Percentiles rank a stretch among this genome's conserved stretches.
Evolutionary conservation across 1,140 invertebrate species (phyloP).

Genomic region (Sarcophaga peregrina): DNA sequence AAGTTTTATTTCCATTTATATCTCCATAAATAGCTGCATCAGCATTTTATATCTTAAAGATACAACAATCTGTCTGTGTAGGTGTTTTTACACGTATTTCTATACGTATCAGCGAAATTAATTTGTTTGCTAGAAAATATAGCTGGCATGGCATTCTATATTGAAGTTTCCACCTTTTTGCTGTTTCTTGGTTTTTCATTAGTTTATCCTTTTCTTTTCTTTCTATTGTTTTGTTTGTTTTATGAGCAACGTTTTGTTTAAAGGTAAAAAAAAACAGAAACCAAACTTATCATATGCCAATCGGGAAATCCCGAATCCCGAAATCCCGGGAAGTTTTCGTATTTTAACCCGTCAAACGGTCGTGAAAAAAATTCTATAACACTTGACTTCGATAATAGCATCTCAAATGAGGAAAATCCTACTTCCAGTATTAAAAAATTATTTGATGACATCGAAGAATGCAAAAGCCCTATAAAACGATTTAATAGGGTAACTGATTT

Average conservation of each 20-base stretch:
- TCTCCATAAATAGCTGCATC: not conserved
- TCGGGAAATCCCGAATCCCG: too few species aligned
- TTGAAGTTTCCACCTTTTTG: constrained; percentile 35
- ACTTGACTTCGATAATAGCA: too few species aligned
- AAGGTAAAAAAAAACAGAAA: not conserved
- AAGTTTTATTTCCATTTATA: not conserved
- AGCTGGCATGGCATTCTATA: not conserved
- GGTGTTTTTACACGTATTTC: not conserved
- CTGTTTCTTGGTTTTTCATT: constrained; percentile 28
- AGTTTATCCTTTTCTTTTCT: not conserved
- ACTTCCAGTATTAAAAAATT: too few species aligned
- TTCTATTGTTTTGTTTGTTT: not conserved
- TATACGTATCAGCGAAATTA: too few species aligned
- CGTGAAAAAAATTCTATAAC: too few species aligned
- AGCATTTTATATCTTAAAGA: not conserved
- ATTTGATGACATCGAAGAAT: too few species aligned
- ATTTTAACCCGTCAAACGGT: too few species aligned
- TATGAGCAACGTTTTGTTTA: too few species aligned
- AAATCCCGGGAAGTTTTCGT: too few species aligned
- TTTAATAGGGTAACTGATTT: too few species aligned
- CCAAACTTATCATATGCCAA: constrained; percentile 33
- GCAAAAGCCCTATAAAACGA: too few species aligned
- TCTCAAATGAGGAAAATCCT: too few species aligned
- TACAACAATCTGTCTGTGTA: not conserved
- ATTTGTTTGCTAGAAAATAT: not conserved